These are phyloP conservation scores for Temnopleurus reevesii DNA, from an alignment of 53 echinoderm and acorn worm genomes.

Conservation along the genomic window DNA sequence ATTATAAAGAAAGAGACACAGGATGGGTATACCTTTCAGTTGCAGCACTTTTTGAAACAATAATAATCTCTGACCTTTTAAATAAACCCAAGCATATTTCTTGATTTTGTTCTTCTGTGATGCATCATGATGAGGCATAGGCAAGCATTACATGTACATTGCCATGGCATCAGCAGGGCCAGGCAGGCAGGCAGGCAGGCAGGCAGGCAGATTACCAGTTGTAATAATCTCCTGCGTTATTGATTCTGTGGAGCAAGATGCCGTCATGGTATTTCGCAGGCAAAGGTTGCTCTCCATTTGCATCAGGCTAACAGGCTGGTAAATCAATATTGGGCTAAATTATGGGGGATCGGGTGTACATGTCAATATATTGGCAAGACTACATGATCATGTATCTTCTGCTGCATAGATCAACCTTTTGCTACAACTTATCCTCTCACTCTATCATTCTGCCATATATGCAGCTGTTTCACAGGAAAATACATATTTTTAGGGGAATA, in stretches of 20 bases:
- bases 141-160: too few species aligned
- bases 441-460: too few species aligned
- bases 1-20: too few species aligned
- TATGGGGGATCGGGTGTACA: slow-evolving; percentile 28
- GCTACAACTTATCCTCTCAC: too few species aligned
- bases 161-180: too few species aligned
- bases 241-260: slow-evolving; percentile 40
- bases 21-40: neutral
- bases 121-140: too few species aligned
- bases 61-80: neutral
- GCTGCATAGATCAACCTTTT: slow-evolving; percentile 3
- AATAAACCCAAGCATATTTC: neutral
- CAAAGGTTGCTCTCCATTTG: slow-evolving; percentile 57
- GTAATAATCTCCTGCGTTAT: slow-evolving; percentile 55
- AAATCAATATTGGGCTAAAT: slow-evolving; percentile 60
- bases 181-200: neutral
- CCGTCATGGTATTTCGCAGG: slow-evolving; percentile 35
- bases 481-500: too few species aligned
- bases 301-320: slow-evolving; percentile 54
- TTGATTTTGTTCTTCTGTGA: neutral
- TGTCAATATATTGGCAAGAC: slow-evolving; percentile 4
- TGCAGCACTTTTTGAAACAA: neutral
- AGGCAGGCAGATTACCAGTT: slow-evolving; percentile 1
- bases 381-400: slow-evolving; percentile 1
- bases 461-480: too few species aligned